Evolutionary conservation across 2,888 invertebrate genomes (phyloP).

Genomic region (Caenorhabditis sp.): DNA sequence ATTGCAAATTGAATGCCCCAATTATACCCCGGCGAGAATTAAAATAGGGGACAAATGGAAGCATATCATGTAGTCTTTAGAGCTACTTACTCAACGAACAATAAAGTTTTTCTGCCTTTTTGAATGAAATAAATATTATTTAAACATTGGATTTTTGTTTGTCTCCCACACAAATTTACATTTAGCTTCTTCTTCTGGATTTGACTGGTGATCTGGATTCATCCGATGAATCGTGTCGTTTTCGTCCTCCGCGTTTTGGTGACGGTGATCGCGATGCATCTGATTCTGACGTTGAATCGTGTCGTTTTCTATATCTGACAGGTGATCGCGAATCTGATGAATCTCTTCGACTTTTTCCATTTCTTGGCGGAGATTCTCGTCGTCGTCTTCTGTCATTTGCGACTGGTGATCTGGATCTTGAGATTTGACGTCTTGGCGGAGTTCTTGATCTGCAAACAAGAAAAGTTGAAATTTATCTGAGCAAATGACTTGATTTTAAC

Average conservation of each 20-base stretch:
- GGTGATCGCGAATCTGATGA: not conserved
- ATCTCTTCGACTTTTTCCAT: not conserved
- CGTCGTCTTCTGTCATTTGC: not conserved
- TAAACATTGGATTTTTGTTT: too few species aligned
- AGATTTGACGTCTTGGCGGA: not conserved
- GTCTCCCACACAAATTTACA: not conserved
- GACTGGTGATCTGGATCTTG: slow-evolving; percentile 3
- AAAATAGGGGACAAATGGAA: slow-evolving; percentile 35
- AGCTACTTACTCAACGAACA: too few species aligned
- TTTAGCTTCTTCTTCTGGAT: not conserved
- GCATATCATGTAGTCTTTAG: slow-evolving; percentile 14
- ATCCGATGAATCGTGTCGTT: not conserved
- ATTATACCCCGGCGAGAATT: slow-evolving; percentile 28
- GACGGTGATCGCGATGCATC: slow-evolving; percentile 1
- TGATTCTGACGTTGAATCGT: not conserved
- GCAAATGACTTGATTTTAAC: too few species aligned
- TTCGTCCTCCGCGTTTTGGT: not conserved
- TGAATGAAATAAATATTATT: not conserved
- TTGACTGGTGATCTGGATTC: not conserved
- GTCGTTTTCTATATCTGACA: not conserved
- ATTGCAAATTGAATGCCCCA: slow-evolving; percentile 35
- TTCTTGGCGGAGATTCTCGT: not conserved
- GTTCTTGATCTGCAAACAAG: slow-evolving; percentile 2
- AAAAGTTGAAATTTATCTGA: not conserved
- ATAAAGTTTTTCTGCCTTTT: too few species aligned